A percentile compares a stretch with the other conserved stretches of the same genome.
These are phyloP conservation scores for Hirtodrosophila cameraria DNA, from an alignment of 2,888 invertebrate species.

Conservation along the genomic window DNA sequence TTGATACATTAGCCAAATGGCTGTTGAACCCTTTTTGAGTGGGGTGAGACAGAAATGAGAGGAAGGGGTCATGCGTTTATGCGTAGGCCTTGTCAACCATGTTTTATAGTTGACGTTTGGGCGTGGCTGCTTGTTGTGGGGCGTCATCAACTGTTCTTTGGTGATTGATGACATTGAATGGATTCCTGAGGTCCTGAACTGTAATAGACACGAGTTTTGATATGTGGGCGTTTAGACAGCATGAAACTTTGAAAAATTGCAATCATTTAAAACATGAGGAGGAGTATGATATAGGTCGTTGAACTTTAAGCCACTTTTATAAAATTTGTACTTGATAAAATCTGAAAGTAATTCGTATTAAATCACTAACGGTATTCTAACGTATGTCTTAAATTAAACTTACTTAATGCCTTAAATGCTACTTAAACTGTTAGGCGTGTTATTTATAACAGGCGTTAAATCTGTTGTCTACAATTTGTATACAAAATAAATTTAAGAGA, in stretches of 20 bases:
- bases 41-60: not conserved
- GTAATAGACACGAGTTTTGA: not conserved
- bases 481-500: too few relatives aligned
- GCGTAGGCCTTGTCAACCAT: conserved; percentile 27
- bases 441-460: too few relatives aligned
- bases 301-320: conserved; percentile 13
- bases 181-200: conserved; percentile 11
- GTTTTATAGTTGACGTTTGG: conserved; percentile 18
- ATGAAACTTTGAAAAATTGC: conserved; percentile 22
- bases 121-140: conserved; percentile 29
- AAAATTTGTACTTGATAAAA: not conserved
- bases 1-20: conserved; percentile 29
- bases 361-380: too few relatives aligned
- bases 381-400: too few relatives aligned
- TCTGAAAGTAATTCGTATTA: too few relatives aligned
- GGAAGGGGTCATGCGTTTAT: not conserved
- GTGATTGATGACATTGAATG: conserved; percentile 57
- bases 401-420: too few relatives aligned
- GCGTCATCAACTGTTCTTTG: conserved; percentile 52
- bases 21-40: conserved; percentile 34
- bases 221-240: conserved; percentile 9
- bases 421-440: too few relatives aligned
- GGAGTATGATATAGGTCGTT: not conserved
- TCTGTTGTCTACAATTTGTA: too few relatives aligned
- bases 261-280: conserved; percentile 19